Base-by-base conservation (phyloP, 2,888 invertebrate species). In the Branchipolynoe longqiensis region DNA sequence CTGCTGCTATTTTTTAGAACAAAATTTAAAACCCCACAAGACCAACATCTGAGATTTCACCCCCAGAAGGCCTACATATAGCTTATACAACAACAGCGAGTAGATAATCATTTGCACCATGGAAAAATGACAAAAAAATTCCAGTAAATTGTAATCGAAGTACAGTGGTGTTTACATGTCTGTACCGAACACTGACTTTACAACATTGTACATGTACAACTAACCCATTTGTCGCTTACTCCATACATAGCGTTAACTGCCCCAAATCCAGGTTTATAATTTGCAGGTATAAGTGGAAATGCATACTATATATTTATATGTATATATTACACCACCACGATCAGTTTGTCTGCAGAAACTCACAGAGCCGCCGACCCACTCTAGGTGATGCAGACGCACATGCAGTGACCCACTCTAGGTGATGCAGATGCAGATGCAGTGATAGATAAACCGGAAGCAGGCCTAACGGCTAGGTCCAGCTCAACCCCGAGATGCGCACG, bases 81-180 rank as follows among this genome's bases (percentile, higher is more conserved):
- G 33, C 62, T 62, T 25, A 28, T 62, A 14, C 1, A 22, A 69
- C 69, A 69, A 69, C 69, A 69, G 14, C 33, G 4, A 64, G 3
- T 28, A 33, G 14, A 33, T 69, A 69, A 12, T 31, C n/a, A 69
- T 36, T 69, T 69, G 69, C 69, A 69, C 69, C 69, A 69, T 69
- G 62, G 58, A 62, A 62, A n/a, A 62, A 62, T 62, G 69, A 69
- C 38, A 18, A 22, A 69, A n/a, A n/a, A 69, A 69, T 33, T 69
- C 69, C 36, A 69, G 33, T 69, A 69, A 69, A 33, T 69, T 69
- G 69, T 69, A 69, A 69, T 69, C 18, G 38, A 69, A 69, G 33
- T 69, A 69, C 69, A 33, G 69, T 69, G 22, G 69, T 69, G 36
- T 69, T 18, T 36, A 69, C 38, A 69, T 33, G 25, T 69, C n/a